Evolutionary conservation across 2,797 vertebrate genomes (phyloP), one percentile per base, ranked within the genome.

Genomic region (Momotus momota): DNA sequence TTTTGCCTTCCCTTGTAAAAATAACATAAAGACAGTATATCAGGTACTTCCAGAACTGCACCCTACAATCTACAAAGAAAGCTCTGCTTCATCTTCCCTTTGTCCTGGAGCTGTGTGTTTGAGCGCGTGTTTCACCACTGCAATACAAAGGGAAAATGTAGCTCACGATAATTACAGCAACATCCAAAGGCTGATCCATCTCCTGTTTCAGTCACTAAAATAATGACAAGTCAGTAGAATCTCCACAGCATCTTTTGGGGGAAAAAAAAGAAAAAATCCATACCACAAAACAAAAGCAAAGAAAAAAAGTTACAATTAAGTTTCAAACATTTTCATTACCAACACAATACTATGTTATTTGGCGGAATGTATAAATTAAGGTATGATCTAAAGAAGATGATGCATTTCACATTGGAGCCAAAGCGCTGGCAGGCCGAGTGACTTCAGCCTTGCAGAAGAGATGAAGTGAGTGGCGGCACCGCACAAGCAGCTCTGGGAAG

Each of bases 331-430:
- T 88, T 81, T 38, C 49, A 27, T 81, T 31, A 9, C 16, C 29
- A 33, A 3, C 17, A 31, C 8, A 7, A 17, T 14, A 2, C n/a
- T 61, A 3, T 0, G 2, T 60, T 22, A 9, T 49, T 81, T 1
- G 3, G 73, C 49, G 46, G 65, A 77, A 33, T 14, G 54, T 71
- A 48, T 25, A 64, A 5, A 41, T 1, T 9, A 54, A 62, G 12
- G 31, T 7, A 11, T 26, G n/a, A 11, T 15, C 35, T 25, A 27
- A 74, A 10, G 48, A 55, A 18, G 38, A 35, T 0, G n/a, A 54
- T 43, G 18, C 13, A 15, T 81, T 86, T 90, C 41, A 33, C 1
- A 57, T 64, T 9, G 21, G 81, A 69, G 22, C 31, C 25, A 12
- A 62, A 13, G 19, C 71, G 48, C 66, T 66, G 86, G 45, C 55